Evolutionary conservation across 2,113 vertebrate genomes (phyloP), one percentile per base, ranked within the genome.

Genomic region (Maccullochella peelii): DNA sequence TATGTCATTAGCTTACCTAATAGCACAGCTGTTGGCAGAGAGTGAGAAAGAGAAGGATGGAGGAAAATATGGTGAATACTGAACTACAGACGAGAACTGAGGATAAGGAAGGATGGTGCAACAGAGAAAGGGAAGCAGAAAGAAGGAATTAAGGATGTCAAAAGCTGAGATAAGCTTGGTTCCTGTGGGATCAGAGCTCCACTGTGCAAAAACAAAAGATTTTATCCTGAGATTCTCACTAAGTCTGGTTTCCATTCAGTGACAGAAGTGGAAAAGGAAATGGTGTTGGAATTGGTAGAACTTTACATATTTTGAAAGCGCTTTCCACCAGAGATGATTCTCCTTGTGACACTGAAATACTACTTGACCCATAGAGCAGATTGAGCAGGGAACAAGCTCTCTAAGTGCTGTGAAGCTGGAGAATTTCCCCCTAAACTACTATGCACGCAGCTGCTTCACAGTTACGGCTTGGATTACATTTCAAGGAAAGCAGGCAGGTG

Each of bases 401-500:
- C 21, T 54, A 65, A 65, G 44, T 38, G 7, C 8, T n/a, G 33
- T 27, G 16, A 67, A 40, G 16, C 33, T 52, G 30, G 27, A 49
- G 16, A 36, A 20, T 23, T 40, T 14, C 23, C 4, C 3, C 6
- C 54, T 68, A 8, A 61, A 71, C 49, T 61, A 38, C 18, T 33
- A 0, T 12, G 68, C 55, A 44, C 12, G 1, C 55, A 76, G 74
- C 69, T 55, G 68, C 38, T 59, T 69, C 54, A 58, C 33, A 5
- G 52, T 42, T 54, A 5, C 27, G 67, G 21, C 61, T 52, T 42
- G 68, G 49, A 66, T 72, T 49, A 57, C n/a, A 38, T 66, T 63
- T 73, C 16, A 38, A 73, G 44, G 20, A 44, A 54, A 50, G 49
- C 58, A 59, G 67, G 73, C 42, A 52, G 83, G 30, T 50, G 72